Percentiles rank a stretch among this genome's conserved stretches.
These are phyloP conservation scores for Chascanopsetta lugubris DNA, from an alignment of 2,113 vertebrate species.

Conservation along the genomic window DNA sequence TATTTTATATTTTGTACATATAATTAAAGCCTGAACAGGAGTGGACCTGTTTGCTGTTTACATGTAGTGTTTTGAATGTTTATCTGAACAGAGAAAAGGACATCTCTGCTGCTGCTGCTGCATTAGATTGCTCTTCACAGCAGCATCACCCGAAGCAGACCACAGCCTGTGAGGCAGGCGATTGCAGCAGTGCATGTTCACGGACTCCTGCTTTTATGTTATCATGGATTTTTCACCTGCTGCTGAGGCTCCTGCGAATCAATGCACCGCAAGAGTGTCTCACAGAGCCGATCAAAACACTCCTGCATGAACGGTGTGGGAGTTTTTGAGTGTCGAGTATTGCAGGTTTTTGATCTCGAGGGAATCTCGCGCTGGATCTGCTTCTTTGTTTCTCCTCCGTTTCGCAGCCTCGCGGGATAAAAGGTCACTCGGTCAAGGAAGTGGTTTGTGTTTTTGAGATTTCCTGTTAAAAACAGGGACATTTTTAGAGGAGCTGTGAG, in stretches of 20 bases:
- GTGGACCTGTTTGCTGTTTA: conserved; percentile 16
- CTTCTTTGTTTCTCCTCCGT: neutral
- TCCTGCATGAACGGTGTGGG: no score
- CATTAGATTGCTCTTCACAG: neutral
- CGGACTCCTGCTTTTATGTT: neutral
- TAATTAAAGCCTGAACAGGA: conserved; percentile 6
- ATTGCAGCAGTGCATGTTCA: conserved; percentile 9
- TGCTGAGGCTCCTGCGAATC: neutral
- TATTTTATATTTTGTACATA: conserved; percentile 17
- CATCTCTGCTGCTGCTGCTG: conserved; percentile 4
- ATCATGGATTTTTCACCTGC: neutral
- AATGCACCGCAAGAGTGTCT: neutral
- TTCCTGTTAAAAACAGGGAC: neutral
- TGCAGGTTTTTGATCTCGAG: no score
- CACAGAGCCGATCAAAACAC: neutral
- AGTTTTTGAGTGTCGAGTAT: neutral
- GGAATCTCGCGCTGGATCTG: neutral
- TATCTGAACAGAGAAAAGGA: conserved; percentile 1
- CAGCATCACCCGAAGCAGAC: conserved; percentile 7
- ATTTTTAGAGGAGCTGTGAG: neutral
- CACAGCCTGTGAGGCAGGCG: conserved; percentile 4
- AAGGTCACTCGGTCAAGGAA: no score
- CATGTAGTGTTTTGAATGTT: conserved; percentile 2
- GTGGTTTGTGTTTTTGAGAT: neutral
- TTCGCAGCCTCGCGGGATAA: no score